phyloP scores from a whole-genome alignment of 2,888 invertebrate genomes.

The Pammene aurita region DNA sequence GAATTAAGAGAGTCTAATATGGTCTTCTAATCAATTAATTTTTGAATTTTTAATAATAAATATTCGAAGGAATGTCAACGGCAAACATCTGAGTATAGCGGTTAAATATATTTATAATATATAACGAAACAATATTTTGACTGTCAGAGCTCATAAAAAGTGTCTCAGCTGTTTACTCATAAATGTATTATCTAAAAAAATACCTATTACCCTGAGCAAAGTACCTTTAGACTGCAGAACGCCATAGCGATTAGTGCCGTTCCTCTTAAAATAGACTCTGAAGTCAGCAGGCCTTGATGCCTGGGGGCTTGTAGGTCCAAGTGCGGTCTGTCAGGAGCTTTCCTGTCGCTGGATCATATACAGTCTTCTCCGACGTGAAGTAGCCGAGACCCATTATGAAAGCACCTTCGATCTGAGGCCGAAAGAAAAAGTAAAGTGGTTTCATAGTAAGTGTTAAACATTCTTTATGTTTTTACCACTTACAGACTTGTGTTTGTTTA shows the following conservation, averaged over 20 bases:
- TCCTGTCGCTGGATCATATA: conserved; percentile 86
- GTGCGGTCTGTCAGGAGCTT: conserved; percentile 88
- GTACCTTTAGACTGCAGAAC: conserved; percentile 90
- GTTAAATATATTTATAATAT: too few relatives aligned
- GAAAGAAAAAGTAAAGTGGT: conserved; percentile 12
- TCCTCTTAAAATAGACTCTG: conserved; percentile 86
- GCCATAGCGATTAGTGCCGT: conserved; percentile 85
- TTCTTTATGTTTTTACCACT: not conserved
- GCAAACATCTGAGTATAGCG: too few relatives aligned
- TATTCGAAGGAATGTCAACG: too few relatives aligned
- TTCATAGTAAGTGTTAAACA: not conserved
- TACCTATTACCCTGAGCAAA: too few relatives aligned
- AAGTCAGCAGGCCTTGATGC: conserved; percentile 90
- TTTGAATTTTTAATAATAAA: too few relatives aligned
- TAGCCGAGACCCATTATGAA: conserved; percentile 91
- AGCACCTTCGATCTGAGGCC: conserved; percentile 86
- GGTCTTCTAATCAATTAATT: too few relatives aligned
- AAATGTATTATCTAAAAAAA: too few relatives aligned
- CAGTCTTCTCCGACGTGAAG: conserved; percentile 88
- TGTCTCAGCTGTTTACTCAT: too few relatives aligned
- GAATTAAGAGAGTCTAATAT: too few relatives aligned
- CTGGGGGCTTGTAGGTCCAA: conserved; percentile 92
- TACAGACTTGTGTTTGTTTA: too few relatives aligned
- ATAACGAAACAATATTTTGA: too few relatives aligned
- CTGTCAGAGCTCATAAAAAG: too few relatives aligned